Evolutionary conservation across 1,140 invertebrate genomes (phyloP), one percentile per base, ranked within the genome.

Genomic region (Saxidomus purpurata): DNA sequence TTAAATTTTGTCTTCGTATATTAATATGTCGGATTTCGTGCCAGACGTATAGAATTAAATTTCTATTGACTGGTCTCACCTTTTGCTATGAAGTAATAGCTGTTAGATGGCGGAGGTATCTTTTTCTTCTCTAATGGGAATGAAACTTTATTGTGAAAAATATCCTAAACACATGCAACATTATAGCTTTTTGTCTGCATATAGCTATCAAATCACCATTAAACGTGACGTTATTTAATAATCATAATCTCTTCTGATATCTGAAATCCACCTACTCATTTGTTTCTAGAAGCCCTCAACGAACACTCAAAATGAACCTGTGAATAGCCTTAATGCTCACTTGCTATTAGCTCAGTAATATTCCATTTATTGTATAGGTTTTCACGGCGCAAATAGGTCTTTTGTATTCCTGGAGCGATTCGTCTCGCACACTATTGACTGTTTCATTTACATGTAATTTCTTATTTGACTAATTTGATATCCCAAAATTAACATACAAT

Each of bases 361-460:
- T 4, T 71, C 67, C 15, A 15, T 71, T 36, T 38, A 71, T 71
- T 28, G 38, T 22, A 71, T 67, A 38, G 15, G 11, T 28, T 15
- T 17, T 38, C 67, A 40, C 67, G 9, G 9, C 17, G 67, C 34
- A 71, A 40, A 36, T 71, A 38, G 34, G 34, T 71, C 67, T 71
- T 71, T 71, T 38, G 34, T 71, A 38, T 38, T 71, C 67, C 67
- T 31, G 11, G 0, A 71, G 3, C 67, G 36, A 4, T 71, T 38
- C 6, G 9, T 71, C 22, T n/a, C 34, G 9, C 67, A 71, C 36
- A 19, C 6, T 71, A 71, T 71, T 71, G 67, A 71, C 67, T 38
- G 67, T 71, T 71, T 71, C 36, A 71, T 71, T 71, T 71, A 22
- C 67, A 71, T 71, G 8, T 40, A 71, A 71, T 71, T 38, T 71